Evolutionary conservation across 2,888 invertebrate genomes (phyloP), one percentile per base, ranked within the genome.

Genomic region (Drosophila aldrichi): DNA sequence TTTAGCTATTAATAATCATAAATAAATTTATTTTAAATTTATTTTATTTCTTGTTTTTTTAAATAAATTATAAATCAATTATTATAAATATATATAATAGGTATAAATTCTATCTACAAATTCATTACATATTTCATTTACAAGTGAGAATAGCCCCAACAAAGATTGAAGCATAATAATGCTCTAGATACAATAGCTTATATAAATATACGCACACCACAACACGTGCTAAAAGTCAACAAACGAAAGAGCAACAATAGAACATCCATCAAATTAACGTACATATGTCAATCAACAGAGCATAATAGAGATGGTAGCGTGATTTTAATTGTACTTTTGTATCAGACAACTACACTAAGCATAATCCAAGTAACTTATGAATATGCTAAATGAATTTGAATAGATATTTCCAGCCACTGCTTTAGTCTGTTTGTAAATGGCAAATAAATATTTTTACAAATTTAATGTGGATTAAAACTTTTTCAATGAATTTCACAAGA

Each of bases 161-260:
- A 32, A 20, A 1, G 1, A 9, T 20, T 9, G 69, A 75, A 83
- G 63, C 59, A 71, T 44, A 57, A 71, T 22, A 34, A 16, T 40
- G 52, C 18, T 44, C 12, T 34, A 20, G 20, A 16, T 54, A 70
- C 72, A 75, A 70, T 87, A 51, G 43, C 58, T 72, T 70, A 67
- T 52, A 70, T 69, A 81, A 75, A 70, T 70, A 52, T 70, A 52
- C 52, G 68, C 61, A 73, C 81, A 82, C 83, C 78, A 80, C 78
- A 79, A 58, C 81, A 82, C 74, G 82, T 76, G 71, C 76, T 80
- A 46, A 62, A 70, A 86, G 84, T 86, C 86, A 86, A 76, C 44
- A 40, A 25, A 32, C 36, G n/a, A 52, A 41, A 36, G 4, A 38
- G 34, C 54, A 69, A 61, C 41, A 43, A 44, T 32, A 5, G 48